These are phyloP conservation scores for Hoplostethus atlanticus DNA, from an alignment of 2,797 vertebrate genomes.

Conservation along the genomic window DNA sequence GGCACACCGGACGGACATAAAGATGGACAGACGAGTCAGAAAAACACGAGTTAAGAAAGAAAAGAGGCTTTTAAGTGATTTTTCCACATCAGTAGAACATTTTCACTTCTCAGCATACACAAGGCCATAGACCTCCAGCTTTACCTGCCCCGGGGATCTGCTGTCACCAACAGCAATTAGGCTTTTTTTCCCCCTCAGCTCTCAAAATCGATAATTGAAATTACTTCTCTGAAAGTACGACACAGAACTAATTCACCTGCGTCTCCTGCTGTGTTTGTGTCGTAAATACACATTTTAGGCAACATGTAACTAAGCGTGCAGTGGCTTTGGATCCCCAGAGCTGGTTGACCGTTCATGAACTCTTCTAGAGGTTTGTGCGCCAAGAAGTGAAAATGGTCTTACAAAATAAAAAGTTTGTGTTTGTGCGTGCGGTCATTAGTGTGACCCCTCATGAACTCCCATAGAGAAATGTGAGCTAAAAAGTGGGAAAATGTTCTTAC, in stretches of 20 bases:
- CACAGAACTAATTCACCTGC: not conserved
- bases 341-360: not conserved
- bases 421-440: constrained; percentile 26
- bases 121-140: not conserved
- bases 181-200: not conserved
- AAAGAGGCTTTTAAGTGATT: not conserved
- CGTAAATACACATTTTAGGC: constrained; percentile 1
- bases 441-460: constrained; percentile 25
- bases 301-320: not conserved
- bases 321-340: not conserved
- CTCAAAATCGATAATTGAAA: not conserved
- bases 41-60: not conserved
- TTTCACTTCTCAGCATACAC: not conserved
- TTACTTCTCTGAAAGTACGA: not conserved
- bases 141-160: not conserved
- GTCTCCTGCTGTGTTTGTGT: not conserved
- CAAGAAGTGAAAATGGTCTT: constrained; percentile 14
- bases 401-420: constrained; percentile 1
- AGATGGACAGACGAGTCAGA: not conserved
- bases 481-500: not conserved
- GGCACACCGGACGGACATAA: not conserved
- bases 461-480: constrained; percentile 10
- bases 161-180: constrained; percentile 2
- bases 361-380: not conserved
- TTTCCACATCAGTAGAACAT: constrained; percentile 1